Conservation (phyloP, 2,113 vertebrate species). For the Tonatia bakeri region DNA sequence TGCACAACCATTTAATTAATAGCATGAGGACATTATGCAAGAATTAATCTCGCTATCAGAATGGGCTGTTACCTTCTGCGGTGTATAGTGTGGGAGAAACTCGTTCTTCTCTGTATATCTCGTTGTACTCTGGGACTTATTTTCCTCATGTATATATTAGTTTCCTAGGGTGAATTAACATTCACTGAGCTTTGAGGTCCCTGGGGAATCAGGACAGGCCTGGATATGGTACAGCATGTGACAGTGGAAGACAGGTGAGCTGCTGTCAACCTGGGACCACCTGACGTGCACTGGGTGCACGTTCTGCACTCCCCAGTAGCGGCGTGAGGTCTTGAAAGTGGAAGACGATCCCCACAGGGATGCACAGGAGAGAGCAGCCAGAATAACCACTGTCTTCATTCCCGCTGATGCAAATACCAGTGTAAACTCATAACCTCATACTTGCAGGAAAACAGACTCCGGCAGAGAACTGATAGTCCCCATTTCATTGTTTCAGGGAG, state of each 20-base stretch:
- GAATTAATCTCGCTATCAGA: background rate
- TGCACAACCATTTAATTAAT: background rate
- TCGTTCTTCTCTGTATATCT: fast-evolving
- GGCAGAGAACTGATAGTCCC: fast-evolving
- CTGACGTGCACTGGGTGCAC: fast-evolving
- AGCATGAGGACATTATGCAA: background rate
- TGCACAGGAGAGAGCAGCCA: background rate
- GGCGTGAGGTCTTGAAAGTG: fast-evolving
- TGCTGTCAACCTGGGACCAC: too few relatives aligned
- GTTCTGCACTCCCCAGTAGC: fast-evolving
- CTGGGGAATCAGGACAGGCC: background rate
- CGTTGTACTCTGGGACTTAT: too few relatives aligned
- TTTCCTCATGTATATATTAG: background rate
- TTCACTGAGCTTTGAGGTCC: background rate
- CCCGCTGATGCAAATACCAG: background rate
- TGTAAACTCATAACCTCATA: background rate
- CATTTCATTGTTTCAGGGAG: background rate
- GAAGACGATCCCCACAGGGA: too few relatives aligned
- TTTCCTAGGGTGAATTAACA: background rate
- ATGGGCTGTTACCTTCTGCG: background rate
- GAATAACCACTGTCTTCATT: background rate
- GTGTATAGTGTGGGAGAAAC: fast-evolving
- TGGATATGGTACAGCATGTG: fast-evolving
- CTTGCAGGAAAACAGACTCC: background rate
- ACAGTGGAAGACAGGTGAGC: background rate